Evolutionary conservation across 2,113 vertebrate genomes (phyloP), one percentile per base, ranked within the genome.

Genomic region (Lamprotornis superbus): DNA sequence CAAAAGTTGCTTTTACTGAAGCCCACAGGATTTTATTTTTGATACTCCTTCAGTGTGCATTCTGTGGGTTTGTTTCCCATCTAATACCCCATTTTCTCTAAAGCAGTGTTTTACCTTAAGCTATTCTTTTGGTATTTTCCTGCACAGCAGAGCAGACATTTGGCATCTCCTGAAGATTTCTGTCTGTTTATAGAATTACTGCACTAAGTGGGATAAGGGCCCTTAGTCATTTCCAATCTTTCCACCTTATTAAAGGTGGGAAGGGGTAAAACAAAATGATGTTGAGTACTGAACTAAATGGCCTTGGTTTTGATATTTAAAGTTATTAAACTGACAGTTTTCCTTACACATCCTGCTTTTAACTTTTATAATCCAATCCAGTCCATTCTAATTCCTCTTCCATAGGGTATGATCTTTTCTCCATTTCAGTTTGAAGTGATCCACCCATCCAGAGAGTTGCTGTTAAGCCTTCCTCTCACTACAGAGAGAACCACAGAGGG

Each of bases 321-420:
- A 90, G 27, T 89, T 94, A 49, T 33, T 87, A 91, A 96, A 95
- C 89, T 92, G 95, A 68, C 94, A 92, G 81, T 91, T 89, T 95
- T 94, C 84, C 87, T 93, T 75, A 42, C 21, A 27, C 59, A 56
- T 86, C 80, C 78, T 88, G 49, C 75, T 87, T 77, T 93, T 96
- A 95, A 94, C 94, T 40, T 77, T 22, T 57, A 39, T 82, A 78
- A 96, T 83, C 83, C 88, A 89, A 90, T 89, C 76, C 69, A 75
- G 52, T 93, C 85, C 88, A 28, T 92, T 92, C 90, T 95, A 96
- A 97, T 96, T 93, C 92, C 92, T 78, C 49, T 89, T 91, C 55
- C 87, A 68, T 89, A 83, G 77, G 94, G 73, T 92, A 95, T 96
- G 95, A 95, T 95, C 93, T 96, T 96, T 97, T 96, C 95, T 97